A percentile compares a stretch with the other conserved stretches of the same genome.
phyloP scores from a whole-genome alignment of 2,797 vertebrate species.

The Sebastes cheni region DNA sequence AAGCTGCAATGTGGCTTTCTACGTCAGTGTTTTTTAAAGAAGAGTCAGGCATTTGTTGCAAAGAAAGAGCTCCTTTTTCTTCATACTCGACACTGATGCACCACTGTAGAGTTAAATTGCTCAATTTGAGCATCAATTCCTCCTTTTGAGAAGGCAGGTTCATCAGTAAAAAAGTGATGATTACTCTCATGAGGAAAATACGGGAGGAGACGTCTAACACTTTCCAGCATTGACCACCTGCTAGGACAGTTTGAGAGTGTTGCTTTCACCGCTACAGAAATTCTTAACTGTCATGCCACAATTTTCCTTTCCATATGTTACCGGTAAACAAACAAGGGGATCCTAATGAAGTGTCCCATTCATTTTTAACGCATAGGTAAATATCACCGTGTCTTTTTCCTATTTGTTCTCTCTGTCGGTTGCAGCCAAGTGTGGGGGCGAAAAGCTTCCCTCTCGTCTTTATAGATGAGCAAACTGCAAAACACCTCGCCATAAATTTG shows the following conservation, averaged over 20 bases:
- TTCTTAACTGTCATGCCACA: slow-evolving; percentile 45
- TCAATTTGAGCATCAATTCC: slow-evolving; percentile 31
- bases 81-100: not conserved
- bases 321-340: slow-evolving; percentile 54
- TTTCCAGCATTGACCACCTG: slow-evolving; percentile 69
- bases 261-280: slow-evolving; percentile 49
- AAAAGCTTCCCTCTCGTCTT: slow-evolving; percentile 44
- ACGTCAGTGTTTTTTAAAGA: not conserved
- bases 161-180: slow-evolving; percentile 36
- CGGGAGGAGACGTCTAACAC: slow-evolving; percentile 42
- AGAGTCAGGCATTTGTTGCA: not conserved
- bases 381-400: slow-evolving; percentile 68
- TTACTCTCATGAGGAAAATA: slow-evolving; percentile 58
- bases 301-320: slow-evolving; percentile 70
- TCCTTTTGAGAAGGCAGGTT: slow-evolving; percentile 20
- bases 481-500: slow-evolving; percentile 50
- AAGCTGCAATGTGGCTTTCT: not conserved
- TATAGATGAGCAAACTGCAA: slow-evolving; percentile 45
- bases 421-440: slow-evolving; percentile 26
- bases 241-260: slow-evolving; percentile 55
- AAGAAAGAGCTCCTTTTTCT: not conserved
- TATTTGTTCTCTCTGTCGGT: slow-evolving; percentile 62
- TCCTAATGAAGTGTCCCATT: slow-evolving; percentile 68
- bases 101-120: not conserved
- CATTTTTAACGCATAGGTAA: slow-evolving; percentile 67